Percentiles rank a stretch among this genome's conserved stretches.
Conservation (phyloP, 2,113 vertebrate genomes). For the Sander vitreus region DNA sequence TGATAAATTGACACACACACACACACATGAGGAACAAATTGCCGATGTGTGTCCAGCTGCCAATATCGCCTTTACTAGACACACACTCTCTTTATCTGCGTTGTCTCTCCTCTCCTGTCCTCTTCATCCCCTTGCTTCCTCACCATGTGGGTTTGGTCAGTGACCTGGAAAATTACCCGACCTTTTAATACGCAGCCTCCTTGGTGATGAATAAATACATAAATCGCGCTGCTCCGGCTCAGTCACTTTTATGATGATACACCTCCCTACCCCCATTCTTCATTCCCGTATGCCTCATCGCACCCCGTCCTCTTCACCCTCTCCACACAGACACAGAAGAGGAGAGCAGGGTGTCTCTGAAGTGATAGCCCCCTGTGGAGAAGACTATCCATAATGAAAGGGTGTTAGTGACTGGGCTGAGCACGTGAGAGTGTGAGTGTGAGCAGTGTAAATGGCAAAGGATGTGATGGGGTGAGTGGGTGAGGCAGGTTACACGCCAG, state of each 20-base stretch:
- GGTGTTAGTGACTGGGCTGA: constrained; percentile 56
- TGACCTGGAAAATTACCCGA: constrained; percentile 84
- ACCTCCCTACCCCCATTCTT: constrained; percentile 15
- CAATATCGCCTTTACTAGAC: constrained; percentile 40
- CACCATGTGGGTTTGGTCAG: constrained; percentile 68
- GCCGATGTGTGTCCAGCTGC: constrained; percentile 54
- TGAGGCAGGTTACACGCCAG: constrained; percentile 54
- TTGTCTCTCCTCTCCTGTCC: constrained; percentile 31
- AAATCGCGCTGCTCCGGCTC: constrained; percentile 71
- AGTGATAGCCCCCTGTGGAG: constrained; percentile 57
- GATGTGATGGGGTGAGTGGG: constrained; percentile 63
- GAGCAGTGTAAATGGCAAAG: constrained; percentile 34
- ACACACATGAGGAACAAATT: neutral
- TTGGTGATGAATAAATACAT: constrained; percentile 83
- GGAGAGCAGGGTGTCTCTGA: constrained; percentile 53
- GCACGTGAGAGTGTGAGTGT: constrained; percentile 20
- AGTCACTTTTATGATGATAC: constrained; percentile 62
- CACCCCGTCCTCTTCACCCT: constrained; percentile 55
- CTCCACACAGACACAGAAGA: constrained; percentile 33
- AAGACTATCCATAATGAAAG: constrained; percentile 64
- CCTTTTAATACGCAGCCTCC: constrained; percentile 81
- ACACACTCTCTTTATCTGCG: constrained; percentile 26
- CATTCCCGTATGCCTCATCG: constrained; percentile 20
- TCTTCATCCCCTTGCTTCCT: constrained; percentile 49
- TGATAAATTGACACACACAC: neutral